Base-by-base conservation (phyloP, 2,797 vertebrate genomes). In the Huso huso region DNA sequence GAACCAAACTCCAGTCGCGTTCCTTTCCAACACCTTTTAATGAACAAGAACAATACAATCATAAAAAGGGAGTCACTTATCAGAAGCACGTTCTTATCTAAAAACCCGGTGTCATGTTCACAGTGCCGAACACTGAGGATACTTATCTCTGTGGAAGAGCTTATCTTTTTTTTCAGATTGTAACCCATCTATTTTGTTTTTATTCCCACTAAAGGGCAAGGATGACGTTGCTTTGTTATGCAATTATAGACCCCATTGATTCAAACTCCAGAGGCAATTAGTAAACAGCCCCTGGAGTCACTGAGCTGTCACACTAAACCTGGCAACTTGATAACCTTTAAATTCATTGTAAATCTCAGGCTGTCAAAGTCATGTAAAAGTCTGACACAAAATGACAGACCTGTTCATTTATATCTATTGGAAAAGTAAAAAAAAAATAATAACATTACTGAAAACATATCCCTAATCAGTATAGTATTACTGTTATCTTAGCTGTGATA, bases 121-220 rank as follows among this genome's bases (percentile, higher is more conserved):
- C 12, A 58, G 5, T 5, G 37, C 5, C 5, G 55, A 13, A 58
- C 55, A 13, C 10, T 7, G 10, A 58, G 55, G 55, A 58, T n/a
- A 58, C 15, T 58, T n/a, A 58, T 58, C 55, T n/a, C 12, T 7
- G 10, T 58, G 55, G 55, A n/a, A 58, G 15, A 58, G 15, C 10
- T 58, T 13, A 58, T 13, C 12, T 58, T 7, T n/a, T 13, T 58
- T 37, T 37, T 37, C 37, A 37, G 37, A 37, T 37, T 37, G 37
- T 37, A 37, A 5, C 37, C 37, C 37, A 37, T 37, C 37, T 4
- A 37, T 37, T 58, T 58, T 62, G 64, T 12, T 15, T 53, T 70
- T 63, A 59, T 65, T 18, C 61, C 37, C 37, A 37, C 37, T 51
- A 79, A 79, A 77, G 74, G 76, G 75, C 76, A 77, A 15, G 64